Conservation (phyloP, 2,113 vertebrate species). For the Eira barbara region DNA sequence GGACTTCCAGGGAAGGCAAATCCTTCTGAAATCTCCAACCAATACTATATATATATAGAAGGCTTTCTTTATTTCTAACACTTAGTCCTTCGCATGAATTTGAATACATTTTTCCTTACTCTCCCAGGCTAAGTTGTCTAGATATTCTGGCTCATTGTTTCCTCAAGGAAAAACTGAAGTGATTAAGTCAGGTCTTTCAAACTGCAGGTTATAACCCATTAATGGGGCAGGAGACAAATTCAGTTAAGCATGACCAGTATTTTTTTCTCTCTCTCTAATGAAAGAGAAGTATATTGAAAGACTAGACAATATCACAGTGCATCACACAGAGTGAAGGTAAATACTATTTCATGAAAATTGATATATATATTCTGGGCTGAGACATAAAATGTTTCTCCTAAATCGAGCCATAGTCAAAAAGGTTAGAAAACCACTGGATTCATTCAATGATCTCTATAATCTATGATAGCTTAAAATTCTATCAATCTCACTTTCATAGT, state of each 20-base stretch:
- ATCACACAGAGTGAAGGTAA: neutral
- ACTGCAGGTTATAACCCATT: neutral
- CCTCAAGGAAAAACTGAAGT: neutral
- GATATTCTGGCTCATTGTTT: neutral
- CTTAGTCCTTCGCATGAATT: neutral
- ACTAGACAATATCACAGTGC: neutral
- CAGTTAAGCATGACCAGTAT: neutral
- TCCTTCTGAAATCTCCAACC: neutral
- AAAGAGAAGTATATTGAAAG: neutral
- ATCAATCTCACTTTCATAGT: neutral
- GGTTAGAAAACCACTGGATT: neutral
- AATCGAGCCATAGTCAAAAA: neutral
- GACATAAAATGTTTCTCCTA: neutral
- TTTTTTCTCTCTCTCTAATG: neutral
- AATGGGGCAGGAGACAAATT: neutral
- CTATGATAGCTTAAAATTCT: neutral
- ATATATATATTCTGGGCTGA: neutral
- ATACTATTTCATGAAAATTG: neutral
- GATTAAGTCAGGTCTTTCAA: neutral
- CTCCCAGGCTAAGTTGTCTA: neutral
- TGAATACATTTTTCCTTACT: neutral
- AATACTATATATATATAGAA: neutral
- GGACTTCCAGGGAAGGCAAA: neutral
- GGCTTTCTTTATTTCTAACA: neutral
- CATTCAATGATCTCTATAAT: neutral